Base-by-base conservation (phyloP, 2,888 invertebrate species). In the Leucophora obtusa region DNA sequence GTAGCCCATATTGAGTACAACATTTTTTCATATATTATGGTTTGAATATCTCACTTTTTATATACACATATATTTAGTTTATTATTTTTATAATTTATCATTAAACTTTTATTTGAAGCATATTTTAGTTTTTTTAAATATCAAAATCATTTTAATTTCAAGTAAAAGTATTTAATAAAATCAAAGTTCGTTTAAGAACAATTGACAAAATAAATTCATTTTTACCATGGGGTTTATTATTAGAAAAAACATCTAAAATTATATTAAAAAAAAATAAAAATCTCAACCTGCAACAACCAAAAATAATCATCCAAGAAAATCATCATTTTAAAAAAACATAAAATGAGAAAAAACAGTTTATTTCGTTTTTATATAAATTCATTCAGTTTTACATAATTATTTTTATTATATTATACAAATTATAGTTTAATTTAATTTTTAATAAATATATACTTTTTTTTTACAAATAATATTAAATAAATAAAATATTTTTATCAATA, bases 271-370 rank as follows among this genome's bases (percentile, higher is more conserved):
- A 77, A 35, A 60, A 83, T 50, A 77, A 35, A 76, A 83, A 79
- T 84, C 84, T 85, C 83, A 85, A 86, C 87, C 89, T 88, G 89
- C 90, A 90, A 89, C 91, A 91, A 91, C 90, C 90, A 89, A 90
- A 89, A 82, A 71, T 60, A 82, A 83, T 82, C 79, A 79, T 77
- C 58, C 71, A 70, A 82, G 76, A 69, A 80, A 78, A 81, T 73
- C 76, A 79, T 76, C 76, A 79, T 79, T 59, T 69, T 51, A 28
- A 81, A 28, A 28, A 73, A 71, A 75, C 70, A 68, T 53, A 54
- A 62, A 53, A 59, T 60, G 78, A 70, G 68, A 74, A 69, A 65
- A 65, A 68, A 76, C 75, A 83, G 83, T 83, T 85, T 85, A 85
- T 84, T 85, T 85, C 84, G 84, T 85, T 85, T 83, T 80, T 81